These are phyloP conservation scores for Notamacropus eugenii DNA, from an alignment of 2,797 vertebrate genomes.

Conservation along the genomic window DNA sequence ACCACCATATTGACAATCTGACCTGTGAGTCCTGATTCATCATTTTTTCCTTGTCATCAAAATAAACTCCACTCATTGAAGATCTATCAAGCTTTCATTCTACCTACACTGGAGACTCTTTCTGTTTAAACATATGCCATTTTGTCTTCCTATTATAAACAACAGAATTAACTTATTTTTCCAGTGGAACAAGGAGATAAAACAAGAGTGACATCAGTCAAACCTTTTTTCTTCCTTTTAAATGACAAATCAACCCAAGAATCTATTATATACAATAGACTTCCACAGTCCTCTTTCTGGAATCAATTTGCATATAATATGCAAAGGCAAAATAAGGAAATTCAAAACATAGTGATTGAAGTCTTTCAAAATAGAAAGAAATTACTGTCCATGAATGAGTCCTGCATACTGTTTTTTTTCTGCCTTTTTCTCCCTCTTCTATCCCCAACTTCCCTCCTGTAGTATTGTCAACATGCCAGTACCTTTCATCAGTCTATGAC, in stretches of 20 bases:
- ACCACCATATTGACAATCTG: not conserved
- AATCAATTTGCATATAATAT: slow-evolving; percentile 15
- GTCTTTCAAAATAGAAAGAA: slow-evolving; percentile 55
- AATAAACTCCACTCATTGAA: not conserved
- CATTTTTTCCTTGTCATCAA: not conserved
- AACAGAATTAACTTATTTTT: slow-evolving; percentile 28
- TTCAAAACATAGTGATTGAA: slow-evolving; percentile 18
- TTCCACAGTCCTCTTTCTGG: slow-evolving; percentile 5
- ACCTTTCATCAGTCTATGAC: slow-evolving; percentile 34
- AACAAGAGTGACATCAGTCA: slow-evolving; percentile 1
- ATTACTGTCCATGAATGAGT: slow-evolving; percentile 14
- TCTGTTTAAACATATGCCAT: not conserved
- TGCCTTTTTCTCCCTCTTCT: not conserved
- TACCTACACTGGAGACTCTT: not conserved
- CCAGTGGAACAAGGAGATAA: not conserved
- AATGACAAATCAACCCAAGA: not conserved
- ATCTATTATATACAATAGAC: slow-evolving; percentile 20
- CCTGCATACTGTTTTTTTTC: not conserved
- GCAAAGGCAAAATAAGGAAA: not conserved
- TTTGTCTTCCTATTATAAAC: slow-evolving; percentile 13
- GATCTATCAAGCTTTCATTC: not conserved
- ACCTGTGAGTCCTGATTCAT: not conserved
- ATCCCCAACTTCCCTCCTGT: not conserved
- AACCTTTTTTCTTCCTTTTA: not conserved
- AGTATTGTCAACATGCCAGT: slow-evolving; percentile 19